Evolutionary conservation across 2,888 invertebrate genomes (phyloP), one percentile per base, ranked within the genome.

Genomic region (Hedya salicella): DNA sequence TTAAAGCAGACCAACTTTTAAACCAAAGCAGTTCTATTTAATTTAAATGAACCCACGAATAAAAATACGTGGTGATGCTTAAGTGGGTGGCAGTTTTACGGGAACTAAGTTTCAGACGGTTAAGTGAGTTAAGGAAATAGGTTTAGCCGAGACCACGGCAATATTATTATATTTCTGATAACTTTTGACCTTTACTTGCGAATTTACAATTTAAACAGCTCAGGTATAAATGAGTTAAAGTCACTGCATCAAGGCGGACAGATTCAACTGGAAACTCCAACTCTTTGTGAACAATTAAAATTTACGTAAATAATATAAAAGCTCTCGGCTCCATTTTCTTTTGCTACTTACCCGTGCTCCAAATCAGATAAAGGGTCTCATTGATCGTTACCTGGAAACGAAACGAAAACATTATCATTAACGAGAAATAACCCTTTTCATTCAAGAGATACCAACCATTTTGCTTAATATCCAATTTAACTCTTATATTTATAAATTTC

Each of bases 91-190:
- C 75, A 82, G 80, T 82, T 80, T 80, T 75, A 74, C 74, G 73
- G 78, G 86, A 88, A 89, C 82, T 85, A 75, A 75, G 82, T 89
- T 87, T 86, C 76, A 75, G 79, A 79, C 83, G 82, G 81, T 85
- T 79, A 87, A 87, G 81, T 83, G 85, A 81, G 80, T 78, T 85
- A 80, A 79, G 82, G 78, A 86, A 91, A 89, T 86, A 83, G 81
- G 83, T 88, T 89, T 87, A 86, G 82, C 78, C 71, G 78, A 78
- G 85, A 85, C 88, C 86, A 81, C 85, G 81, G 79, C 81, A 86
- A 87, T 86, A 81, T 83, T 82, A 90, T 92, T 90, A 88, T 85
- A 82, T 85, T 87, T 81, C 80, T 79, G 78, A 77, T 78, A 89
- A 89, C 87, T 91, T 90, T 88, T 83, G 82, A 85, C 82, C 85